Percentiles rank a stretch among this genome's conserved stretches.
These are phyloP conservation scores for Oreonectes daqikongensis DNA, from an alignment of 2,797 vertebrate genomes.

Conservation along the genomic window DNA sequence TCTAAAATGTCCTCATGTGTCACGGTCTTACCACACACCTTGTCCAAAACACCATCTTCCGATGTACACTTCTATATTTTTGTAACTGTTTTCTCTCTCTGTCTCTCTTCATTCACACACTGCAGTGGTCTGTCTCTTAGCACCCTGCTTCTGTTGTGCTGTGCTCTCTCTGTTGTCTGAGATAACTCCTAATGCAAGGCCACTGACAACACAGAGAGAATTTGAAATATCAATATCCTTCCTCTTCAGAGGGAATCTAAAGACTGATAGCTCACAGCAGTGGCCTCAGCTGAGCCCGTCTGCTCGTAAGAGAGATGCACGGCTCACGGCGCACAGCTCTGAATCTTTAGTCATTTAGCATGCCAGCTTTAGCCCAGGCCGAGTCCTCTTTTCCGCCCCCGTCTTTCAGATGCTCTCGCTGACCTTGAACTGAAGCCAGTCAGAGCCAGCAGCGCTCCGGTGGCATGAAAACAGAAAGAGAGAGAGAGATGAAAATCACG, in stretches of 20 bases:
- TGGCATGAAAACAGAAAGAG: slow-evolving; percentile 13
- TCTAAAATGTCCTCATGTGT: no score
- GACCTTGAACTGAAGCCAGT: slow-evolving; percentile 46
- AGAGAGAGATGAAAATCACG: neutral
- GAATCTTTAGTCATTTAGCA: slow-evolving; percentile 48
- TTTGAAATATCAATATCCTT: slow-evolving; percentile 48
- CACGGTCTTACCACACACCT: neutral
- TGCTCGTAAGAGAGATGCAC: slow-evolving; percentile 32
- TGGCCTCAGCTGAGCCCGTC: slow-evolving; percentile 49
- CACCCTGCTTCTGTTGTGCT: slow-evolving; percentile 33
- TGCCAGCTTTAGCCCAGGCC: slow-evolving; percentile 40
- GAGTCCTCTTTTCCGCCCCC: slow-evolving; percentile 15
- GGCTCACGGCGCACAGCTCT: slow-evolving; percentile 33
- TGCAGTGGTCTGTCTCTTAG: slow-evolving; percentile 27
- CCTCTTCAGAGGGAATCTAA: slow-evolving; percentile 43
- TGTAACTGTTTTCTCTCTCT: neutral
- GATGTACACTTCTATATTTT: neutral
- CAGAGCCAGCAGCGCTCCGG: slow-evolving; percentile 2
- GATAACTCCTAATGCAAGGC: slow-evolving; percentile 46
- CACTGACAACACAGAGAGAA: slow-evolving; percentile 38
- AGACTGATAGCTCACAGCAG: slow-evolving; percentile 50
- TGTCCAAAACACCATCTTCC: neutral
- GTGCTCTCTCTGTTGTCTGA: slow-evolving; percentile 24
- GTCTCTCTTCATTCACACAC: neutral
- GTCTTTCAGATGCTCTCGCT: slow-evolving; percentile 29